Evolutionary conservation across 2,888 invertebrate genomes (phyloP).

Genomic region (Epinotia ramella): DNA sequence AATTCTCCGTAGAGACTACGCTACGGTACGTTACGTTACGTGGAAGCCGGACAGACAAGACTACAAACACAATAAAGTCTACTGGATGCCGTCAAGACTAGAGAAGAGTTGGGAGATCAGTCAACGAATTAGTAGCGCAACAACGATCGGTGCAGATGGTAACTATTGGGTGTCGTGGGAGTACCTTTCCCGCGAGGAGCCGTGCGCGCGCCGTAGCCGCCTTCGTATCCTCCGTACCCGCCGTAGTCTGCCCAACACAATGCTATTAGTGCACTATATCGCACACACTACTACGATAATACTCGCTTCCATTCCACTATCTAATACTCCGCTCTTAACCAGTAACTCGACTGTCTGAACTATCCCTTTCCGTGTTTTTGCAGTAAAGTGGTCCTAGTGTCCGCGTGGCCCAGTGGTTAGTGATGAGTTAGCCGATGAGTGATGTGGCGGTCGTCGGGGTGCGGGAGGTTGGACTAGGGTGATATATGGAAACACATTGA

Average conservation of each 20-base stretch:
- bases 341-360: conserved; percentile 1
- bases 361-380: conserved; percentile 9
- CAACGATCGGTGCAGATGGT: conserved; percentile 40
- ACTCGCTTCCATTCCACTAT: conserved; percentile 37
- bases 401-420: conserved; percentile 22
- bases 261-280: conserved; percentile 80
- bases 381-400: conserved; percentile 17
- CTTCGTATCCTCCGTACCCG: conserved; percentile 94
- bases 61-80: conserved; percentile 37
- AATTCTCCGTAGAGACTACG: conserved; percentile 23
- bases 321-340: background rate
- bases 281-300: conserved; percentile 62
- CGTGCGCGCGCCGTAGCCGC: conserved; percentile 95
- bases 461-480: conserved; percentile 72
- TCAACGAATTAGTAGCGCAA: conserved; percentile 35
- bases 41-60: conserved; percentile 37
- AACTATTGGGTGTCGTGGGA: conserved; percentile 49
- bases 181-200: conserved; percentile 96
- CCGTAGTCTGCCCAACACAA: conserved; percentile 91
- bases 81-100: conserved; percentile 23
- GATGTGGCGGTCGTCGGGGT: conserved; percentile 49
- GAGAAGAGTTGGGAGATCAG: conserved; percentile 30
- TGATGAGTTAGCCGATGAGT: conserved; percentile 36
- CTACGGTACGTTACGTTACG: conserved; percentile 35
- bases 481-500: conserved; percentile 88